phyloP scores from a whole-genome alignment of 1,140 invertebrate genomes.

The Zaprionus nigranus region DNA sequence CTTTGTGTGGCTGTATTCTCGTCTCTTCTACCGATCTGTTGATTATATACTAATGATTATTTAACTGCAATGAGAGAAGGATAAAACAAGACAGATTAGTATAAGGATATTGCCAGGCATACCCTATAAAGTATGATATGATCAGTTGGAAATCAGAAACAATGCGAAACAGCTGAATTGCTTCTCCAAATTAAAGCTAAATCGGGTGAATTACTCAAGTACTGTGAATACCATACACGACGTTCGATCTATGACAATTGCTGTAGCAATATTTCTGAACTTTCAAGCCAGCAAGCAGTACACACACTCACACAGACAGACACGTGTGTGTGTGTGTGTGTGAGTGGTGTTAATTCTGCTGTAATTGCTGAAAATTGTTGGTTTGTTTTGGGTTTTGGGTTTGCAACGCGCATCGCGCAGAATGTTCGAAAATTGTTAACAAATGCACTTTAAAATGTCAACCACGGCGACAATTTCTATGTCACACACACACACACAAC shows the following conservation, averaged over 20 bases:
- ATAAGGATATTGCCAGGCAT: background rate
- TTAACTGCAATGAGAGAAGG: conserved; percentile 57
- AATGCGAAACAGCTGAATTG: too few relatives aligned
- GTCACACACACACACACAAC: conserved; percentile 52
- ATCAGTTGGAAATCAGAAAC: background rate
- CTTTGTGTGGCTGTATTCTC: background rate
- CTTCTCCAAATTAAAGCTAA: too few relatives aligned
- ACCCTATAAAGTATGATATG: background rate
- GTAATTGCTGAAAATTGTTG: conserved; percentile 10
- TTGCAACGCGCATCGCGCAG: conserved; percentile 23
- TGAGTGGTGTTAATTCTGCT: conserved; percentile 13
- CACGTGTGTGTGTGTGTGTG: too few relatives aligned
- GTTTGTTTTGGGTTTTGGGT: conserved; percentile 30
- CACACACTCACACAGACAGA: background rate
- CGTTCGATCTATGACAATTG: background rate
- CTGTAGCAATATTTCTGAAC: background rate
- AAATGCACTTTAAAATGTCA: conserved; percentile 80
- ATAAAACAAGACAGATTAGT: conserved; percentile 7
- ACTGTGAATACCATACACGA: too few relatives aligned
- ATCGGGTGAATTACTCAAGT: too few relatives aligned
- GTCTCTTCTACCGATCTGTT: conserved; percentile 11
- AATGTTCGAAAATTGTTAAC: conserved; percentile 79
- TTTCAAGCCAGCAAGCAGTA: background rate
- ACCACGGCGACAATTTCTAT: conserved; percentile 79
- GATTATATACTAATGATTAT: conserved; percentile 53